Evolutionary conservation across 2,113 vertebrate genomes (phyloP).

Genomic region (Pangasianodon hypophthalmus): DNA sequence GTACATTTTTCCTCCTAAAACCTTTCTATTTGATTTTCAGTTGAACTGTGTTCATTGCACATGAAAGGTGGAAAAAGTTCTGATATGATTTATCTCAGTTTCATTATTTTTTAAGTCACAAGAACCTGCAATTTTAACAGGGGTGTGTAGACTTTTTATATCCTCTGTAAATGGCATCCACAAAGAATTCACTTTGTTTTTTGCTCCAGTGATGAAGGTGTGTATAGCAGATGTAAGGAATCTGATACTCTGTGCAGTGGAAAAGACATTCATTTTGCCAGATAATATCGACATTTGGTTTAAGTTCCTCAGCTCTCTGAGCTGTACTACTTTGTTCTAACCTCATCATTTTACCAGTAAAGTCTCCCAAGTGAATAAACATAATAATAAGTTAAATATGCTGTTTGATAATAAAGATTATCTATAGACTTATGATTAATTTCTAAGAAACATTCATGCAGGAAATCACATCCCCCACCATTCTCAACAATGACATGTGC

Average conservation of each 20-base stretch:
- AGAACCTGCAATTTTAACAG: neutral
- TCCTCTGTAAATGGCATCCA: neutral
- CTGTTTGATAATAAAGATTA: neutral
- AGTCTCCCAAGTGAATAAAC: neutral
- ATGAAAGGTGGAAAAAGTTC: neutral
- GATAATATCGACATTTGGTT: neutral
- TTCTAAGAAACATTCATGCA: neutral
- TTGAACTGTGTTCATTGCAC: neutral
- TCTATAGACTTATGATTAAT: neutral
- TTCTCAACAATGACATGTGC: neutral
- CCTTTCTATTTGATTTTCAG: neutral
- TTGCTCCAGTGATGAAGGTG: neutral
- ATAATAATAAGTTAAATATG: neutral
- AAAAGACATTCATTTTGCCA: neutral
- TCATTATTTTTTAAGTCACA: neutral
- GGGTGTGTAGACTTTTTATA: neutral
- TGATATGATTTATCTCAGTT: neutral
- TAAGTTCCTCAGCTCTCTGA: neutral
- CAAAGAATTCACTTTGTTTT: neutral
- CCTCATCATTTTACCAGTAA: neutral
- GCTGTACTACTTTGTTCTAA: neutral
- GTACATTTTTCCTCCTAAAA: too few relatives aligned
- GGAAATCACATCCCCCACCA: neutral
- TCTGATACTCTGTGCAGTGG: neutral
- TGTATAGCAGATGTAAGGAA: neutral